Evolutionary conservation across 2,888 invertebrate species (phyloP), one percentile per base, ranked within the genome.

Genomic region (Rhingia rostrata): DNA sequence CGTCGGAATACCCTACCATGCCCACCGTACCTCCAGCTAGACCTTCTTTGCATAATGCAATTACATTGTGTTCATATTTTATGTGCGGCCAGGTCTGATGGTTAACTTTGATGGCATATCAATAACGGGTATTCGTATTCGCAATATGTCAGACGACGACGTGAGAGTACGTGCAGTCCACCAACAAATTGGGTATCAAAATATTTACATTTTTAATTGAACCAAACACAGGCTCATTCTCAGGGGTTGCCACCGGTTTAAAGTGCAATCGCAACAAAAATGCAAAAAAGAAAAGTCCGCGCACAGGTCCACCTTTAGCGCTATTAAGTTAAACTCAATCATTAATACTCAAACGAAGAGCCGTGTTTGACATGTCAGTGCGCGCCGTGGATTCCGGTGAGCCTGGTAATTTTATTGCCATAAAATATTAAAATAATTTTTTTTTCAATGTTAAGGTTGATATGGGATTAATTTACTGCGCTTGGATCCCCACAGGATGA

Each of bases 191-290:
- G 61, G 6, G 51, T 63, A 73, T 74, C 83, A 79, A 83, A 83
- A 83, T 83, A 83, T 83, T 83, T 83, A 83, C 83, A 83, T 79
- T 83, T 79, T 83, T 83, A 83, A 83, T 83, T 83, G 82, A 54
- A 41, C 14, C 66, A 5, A 41, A 37, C 33, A 33, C n/a, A 10
- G 75, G 45, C 35, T 49, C 66, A 10, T 35, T 33, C 7, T 7
- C n/a, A 47, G 47, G 61, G 66, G 32, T 60, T 10, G 60, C 43
- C 58, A 60, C 39, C 58, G 53, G 60, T 66, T 72, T 33, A 56
- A 53, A 32, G 37, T 30, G 49, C 35, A 33, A 56, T 53, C 49
- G 30, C 49, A 49, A 60, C 35, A 67, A 56, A 61, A 61, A 53
- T 54, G 58, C 63, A 39, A 22, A n/a, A 43, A 9, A 22, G 2